Percentiles rank a stretch among this genome's conserved stretches.
These are phyloP conservation scores for Cheilosia variabilis DNA, from an alignment of 2,888 invertebrate genomes.

Conservation along the genomic window DNA sequence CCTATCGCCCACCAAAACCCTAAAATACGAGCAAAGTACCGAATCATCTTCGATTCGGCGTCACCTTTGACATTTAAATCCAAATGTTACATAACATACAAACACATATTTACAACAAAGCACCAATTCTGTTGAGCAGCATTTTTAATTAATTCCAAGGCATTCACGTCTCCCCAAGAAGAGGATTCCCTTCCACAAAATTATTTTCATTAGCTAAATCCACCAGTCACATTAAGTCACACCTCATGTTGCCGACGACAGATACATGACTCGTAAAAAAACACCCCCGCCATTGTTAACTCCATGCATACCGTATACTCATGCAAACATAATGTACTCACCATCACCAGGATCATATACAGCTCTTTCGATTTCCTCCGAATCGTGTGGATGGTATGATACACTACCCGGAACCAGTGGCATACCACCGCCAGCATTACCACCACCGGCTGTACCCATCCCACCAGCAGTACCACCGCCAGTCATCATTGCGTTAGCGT, in stretches of 20 bases:
- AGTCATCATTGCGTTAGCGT: conserved; percentile 67
- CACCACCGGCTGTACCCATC: conserved; percentile 47
- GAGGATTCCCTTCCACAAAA: neutral
- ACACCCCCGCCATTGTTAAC: neutral
- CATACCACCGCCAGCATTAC: conserved; percentile 57
- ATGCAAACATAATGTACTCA: conserved; percentile 77
- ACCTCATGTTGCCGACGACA: neutral
- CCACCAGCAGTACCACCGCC: conserved; percentile 43
- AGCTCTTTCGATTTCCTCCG: conserved; percentile 78
- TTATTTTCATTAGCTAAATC: neutral
- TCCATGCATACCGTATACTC: neutral
- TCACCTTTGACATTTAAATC: conserved; percentile 31
- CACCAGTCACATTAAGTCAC: conserved; percentile 8
- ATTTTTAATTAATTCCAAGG: conserved; percentile 48
- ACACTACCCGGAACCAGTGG: conserved; percentile 76
- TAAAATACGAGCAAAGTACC: too few relatives aligned
- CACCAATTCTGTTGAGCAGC: neutral
- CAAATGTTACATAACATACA: neutral
- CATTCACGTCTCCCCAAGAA: neutral
- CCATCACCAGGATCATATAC: conserved; percentile 83
- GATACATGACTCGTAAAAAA: conserved; percentile 6
- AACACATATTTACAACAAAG: conserved; percentile 21
- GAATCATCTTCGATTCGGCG: neutral
- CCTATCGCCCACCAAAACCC: too few relatives aligned
- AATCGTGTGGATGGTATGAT: conserved; percentile 77